Evolutionary conservation across 2,888 invertebrate genomes (phyloP).

Genomic region (Sphaerolaimus hirsutus): DNA sequence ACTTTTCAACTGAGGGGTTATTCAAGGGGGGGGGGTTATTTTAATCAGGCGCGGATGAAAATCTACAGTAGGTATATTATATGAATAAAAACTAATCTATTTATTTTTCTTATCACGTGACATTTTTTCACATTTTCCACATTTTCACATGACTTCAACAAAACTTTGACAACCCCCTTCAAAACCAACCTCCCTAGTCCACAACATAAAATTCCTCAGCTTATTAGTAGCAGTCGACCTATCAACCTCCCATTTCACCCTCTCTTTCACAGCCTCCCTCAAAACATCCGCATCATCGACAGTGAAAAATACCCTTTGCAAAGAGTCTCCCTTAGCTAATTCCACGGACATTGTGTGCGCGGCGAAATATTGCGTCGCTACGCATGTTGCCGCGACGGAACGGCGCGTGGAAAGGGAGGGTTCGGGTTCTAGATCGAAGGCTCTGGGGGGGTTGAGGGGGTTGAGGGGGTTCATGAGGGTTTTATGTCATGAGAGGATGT

Average conservation of each 20-base stretch:
- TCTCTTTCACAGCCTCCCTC: constrained; percentile 25
- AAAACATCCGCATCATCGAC: constrained; percentile 16
- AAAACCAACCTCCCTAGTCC: constrained; percentile 26
- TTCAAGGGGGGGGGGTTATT: no score
- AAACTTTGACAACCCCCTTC: no score
- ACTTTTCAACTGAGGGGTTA: no score
- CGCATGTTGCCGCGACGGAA: constrained; percentile 9
- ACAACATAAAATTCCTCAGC: constrained; percentile 27
- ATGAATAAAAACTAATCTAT: no score
- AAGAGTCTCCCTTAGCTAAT: constrained; percentile 24
- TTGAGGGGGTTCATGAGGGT: no score
- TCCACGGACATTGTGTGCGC: constrained; percentile 23
- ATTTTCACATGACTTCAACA: no score
- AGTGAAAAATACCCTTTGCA: constrained; percentile 26
- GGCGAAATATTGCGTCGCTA: constrained; percentile 19
- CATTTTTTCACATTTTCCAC: no score
- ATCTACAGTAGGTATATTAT: no score
- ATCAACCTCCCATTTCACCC: constrained; percentile 26
- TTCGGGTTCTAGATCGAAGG: constrained; percentile 24
- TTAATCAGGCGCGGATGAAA: no score
- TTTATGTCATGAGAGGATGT: no score
- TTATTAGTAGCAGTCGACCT: constrained; percentile 27
- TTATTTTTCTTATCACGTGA: no score
- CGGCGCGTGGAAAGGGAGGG: background rate
- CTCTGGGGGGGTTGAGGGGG: no score